Evolutionary conservation across 37 sponge, comb jelly and placozoan genomes (phyloP), one percentile per base, ranked within the genome.

Genomic region (Agelas oroides): DNA sequence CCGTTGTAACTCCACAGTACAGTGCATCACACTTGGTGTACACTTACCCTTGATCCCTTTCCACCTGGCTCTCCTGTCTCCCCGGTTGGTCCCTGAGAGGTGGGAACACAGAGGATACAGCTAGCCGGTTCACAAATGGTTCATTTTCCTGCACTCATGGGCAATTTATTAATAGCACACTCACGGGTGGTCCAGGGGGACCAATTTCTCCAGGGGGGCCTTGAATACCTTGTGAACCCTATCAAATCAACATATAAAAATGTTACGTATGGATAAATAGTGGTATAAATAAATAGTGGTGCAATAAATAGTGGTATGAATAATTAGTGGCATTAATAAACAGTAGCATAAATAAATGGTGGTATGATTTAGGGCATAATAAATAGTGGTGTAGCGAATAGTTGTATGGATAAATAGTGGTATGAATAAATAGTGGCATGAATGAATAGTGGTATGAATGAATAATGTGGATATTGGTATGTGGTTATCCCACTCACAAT

Each of bases 161-260:
- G n/a, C n/a, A n/a, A n/a, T n/a, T n/a, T 28, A 12, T 56, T 14
- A 38, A 27, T 21, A 53, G 19, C 3, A n/a, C 13, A 72, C 88
- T 79, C 53, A 87, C 88, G 24, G 88, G 76, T 62, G 78, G 78
- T 81, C 83, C 84, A 13, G 84, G 78, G 0, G 83, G 83, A 34
- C 83, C 89, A 32, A 71, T 73, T 24, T 66, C 78, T 52, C 89
- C 89, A 11, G 89, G 63, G 2, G 71, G 54, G 60, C 89, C 89
- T 71, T 75, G 73, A 34, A 37, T 20, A 21, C 89, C 89, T 69
- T 75, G 78, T 2, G 83, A 83, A 52, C 89, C 89, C 73, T 77
- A 41, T 2, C 28, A 69, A 54, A n/a, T n/a, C n/a, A n/a, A n/a
- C n/a, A n/a, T n/a, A n/a, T 13, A 23, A 62, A 24, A 65, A 28